phyloP scores from a whole-genome alignment of 2,113 vertebrate species.

The Ageneiosus marmoratus region DNA sequence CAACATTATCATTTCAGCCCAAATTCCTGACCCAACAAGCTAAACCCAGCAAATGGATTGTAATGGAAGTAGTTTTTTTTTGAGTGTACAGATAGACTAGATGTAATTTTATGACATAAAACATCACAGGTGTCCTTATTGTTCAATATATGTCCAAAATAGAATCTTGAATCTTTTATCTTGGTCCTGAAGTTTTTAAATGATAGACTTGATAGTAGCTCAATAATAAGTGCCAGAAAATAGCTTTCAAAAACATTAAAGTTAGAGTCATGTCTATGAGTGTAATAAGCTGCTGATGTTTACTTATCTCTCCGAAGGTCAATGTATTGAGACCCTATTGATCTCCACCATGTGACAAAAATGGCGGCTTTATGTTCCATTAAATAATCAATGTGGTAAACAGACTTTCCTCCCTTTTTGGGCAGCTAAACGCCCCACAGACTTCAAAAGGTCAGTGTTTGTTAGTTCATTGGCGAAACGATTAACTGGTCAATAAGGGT shows the following conservation, averaged over 20 bases:
- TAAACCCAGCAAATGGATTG: background rate
- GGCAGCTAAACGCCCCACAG: constrained; percentile 80
- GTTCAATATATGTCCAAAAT: background rate
- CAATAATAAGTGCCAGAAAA: constrained; percentile 36
- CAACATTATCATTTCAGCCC: background rate
- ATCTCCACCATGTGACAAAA: constrained; percentile 88
- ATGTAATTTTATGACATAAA: background rate
- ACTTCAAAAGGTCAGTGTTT: constrained; percentile 91
- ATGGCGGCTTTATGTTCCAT: constrained; percentile 92
- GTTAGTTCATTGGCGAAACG: constrained; percentile 95
- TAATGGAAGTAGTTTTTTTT: background rate
- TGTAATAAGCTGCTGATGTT: constrained; percentile 59
- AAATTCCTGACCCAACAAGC: background rate
- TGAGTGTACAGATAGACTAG: background rate
- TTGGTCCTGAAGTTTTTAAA: background rate
- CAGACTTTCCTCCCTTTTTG: constrained; percentile 70
- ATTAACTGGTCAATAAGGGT: constrained; percentile 94
- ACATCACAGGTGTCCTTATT: background rate
- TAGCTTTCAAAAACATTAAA: constrained; percentile 36
- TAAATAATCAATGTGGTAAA: constrained; percentile 92
- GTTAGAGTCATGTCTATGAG: constrained; percentile 42
- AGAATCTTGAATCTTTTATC: background rate
- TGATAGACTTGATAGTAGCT: constrained; percentile 22
- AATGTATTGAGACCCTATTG: constrained; percentile 81
- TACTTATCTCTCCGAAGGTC: constrained; percentile 76